Base-by-base conservation (phyloP, 2,888 invertebrate genomes). In the Rotaria sp. region DNA sequence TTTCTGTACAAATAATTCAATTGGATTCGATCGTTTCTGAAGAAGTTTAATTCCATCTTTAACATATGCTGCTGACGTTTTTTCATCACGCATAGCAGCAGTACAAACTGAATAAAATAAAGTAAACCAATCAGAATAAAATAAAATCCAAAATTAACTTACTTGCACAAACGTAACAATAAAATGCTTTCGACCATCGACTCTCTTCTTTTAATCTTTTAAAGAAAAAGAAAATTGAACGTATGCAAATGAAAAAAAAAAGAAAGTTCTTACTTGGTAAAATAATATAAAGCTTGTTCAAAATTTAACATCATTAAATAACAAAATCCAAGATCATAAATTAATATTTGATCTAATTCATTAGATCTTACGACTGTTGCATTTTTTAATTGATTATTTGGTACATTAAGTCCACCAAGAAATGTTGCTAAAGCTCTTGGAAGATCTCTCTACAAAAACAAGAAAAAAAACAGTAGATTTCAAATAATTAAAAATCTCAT, bases 101-200 rank as follows among this genome's bases (percentile, higher is more conserved):
- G 91, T 90, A 87, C 92, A 92, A 41, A 93, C 92, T 93, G 90
- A 57, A 87, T 75, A 35, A 85, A 26, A 26, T 30, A 10, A 84
- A 55, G 38, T 55, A 24, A 15, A 41, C 45, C 48, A 74, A 84
- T 55, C 41, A 35, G 10, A n/a, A 18, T n/a, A 67, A 30, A 67
- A 26, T 85, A 52, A 52, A 52, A 52, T 24, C 7, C 2, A 21
- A 41, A 41, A 41, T 48, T 2, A 41, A 89, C 89, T 89, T 88
- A 92, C 92, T 90, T 88, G 93, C 93, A 45, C 93, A 92, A 85
- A 94, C 91, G 89, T 94, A 94, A 15, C 93, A 92, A 89, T 94
- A 94, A 89, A 94, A 94, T 87, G 92, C 92, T 88, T 93, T 92
- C 50, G 94, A 94, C 94, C 94, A 94, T 88, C 93, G 92, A 8